Base-by-base conservation (phyloP, 2,797 vertebrate species). In the Bovichtus diacanthus region DNA sequence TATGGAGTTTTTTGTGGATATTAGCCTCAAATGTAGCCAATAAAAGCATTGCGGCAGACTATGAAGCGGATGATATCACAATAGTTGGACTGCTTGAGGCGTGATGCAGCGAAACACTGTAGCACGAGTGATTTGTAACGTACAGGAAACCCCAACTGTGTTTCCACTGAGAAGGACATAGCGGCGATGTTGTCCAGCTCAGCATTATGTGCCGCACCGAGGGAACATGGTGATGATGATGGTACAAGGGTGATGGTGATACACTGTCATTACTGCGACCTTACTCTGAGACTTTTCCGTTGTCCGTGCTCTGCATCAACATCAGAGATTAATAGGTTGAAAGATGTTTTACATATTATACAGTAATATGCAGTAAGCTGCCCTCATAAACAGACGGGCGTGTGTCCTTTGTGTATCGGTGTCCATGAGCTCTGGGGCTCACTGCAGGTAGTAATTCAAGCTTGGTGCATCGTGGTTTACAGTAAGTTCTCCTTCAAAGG, bases 101-200 rank as follows among this genome's bases (percentile, higher is more conserved):
- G 1, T 43, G 70, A 87, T 62, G 53, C 78, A 74, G 71, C 39
- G 74, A 68, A 78, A 70, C 10, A 5, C 9, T 34, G 13, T 16
- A 7, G 55, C 41, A 9, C 54, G 47, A 72, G n/a, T 27, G 58
- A 61, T 72, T 73, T 46, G 39, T 61, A 71, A 65, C 2, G 43
- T 51, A 36, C 36, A 43, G 78, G 23, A 21, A 13, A 21, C 55
- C 59, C 69, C 41, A 74, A 70, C 76, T 64, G 69, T 77, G 72
- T 87, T 79, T 84, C 77, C 66, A 34, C 38, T 23, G 71, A 27
- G 80, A 86, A 85, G 83, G 83, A 77, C 76, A 46, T 11, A 46
- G 46, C 4, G 1, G 12, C n/a, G 46, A 65, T 54, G 59, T 21
- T 9, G 12, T 29, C 76, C 65, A 63, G 63, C 25, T 90, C 77